Evolutionary conservation across 2,113 vertebrate genomes (phyloP).

Genomic region (Synchiropus splendidus): DNA sequence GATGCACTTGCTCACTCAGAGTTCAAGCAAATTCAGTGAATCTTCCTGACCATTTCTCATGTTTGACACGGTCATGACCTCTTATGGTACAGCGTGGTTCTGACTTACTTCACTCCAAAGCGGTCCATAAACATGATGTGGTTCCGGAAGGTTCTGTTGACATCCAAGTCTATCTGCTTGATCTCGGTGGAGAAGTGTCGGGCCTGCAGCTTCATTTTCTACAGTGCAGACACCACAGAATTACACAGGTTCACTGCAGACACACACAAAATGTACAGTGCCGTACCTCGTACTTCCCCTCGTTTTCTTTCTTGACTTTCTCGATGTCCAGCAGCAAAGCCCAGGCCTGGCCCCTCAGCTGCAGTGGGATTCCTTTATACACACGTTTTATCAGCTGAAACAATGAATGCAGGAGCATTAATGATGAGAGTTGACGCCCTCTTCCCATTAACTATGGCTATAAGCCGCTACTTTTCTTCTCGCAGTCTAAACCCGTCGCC

Average conservation of each 20-base stretch:
- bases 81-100: too few species aligned
- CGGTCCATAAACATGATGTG: conserved; percentile 92
- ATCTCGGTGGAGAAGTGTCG: conserved; percentile 77
- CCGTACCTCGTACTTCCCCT: conserved; percentile 80
- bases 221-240: conserved; percentile 3
- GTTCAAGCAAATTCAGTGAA: too few species aligned
- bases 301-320: conserved; percentile 73
- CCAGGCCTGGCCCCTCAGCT: conserved; percentile 86
- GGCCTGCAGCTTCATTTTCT: conserved; percentile 89
- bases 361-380: conserved; percentile 86
- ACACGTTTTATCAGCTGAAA: conserved; percentile 81
- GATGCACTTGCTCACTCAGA: too few species aligned
- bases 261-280: too few species aligned
- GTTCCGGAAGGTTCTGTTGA: conserved; percentile 89
- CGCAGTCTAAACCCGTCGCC: too few species aligned
- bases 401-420: conserved; percentile 6
- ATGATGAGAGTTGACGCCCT: neutral
- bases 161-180: conserved; percentile 87
- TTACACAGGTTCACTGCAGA: too few species aligned
- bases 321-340: conserved; percentile 77
- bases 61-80: too few species aligned
- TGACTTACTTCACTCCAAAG: conserved; percentile 83
- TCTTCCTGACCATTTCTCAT: too few species aligned
- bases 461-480: too few species aligned
- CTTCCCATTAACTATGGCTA: too few species aligned